phyloP scores from a whole-genome alignment of 2,888 invertebrate genomes.

The Volucella zonaria region DNA sequence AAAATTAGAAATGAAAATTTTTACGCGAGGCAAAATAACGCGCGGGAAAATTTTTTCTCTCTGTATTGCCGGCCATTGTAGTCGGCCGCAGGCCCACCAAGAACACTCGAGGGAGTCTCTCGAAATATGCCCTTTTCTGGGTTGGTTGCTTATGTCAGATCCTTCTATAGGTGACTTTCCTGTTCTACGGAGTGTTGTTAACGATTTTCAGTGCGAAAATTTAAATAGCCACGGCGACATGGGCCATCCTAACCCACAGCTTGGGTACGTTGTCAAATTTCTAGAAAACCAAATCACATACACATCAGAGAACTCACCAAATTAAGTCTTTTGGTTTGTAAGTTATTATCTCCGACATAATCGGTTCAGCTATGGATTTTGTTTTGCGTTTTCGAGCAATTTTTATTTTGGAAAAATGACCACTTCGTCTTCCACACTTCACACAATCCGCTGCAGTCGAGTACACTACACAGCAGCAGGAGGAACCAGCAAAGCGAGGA shows the following conservation, averaged over 20 bases:
- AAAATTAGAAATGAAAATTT: constrained; percentile 4
- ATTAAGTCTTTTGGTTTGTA: constrained; percentile 81
- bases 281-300: not conserved
- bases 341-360: constrained; percentile 77
- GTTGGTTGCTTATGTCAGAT: too few species aligned
- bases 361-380: constrained; percentile 58
- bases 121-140: too few species aligned
- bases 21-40: constrained; percentile 46
- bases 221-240: constrained; percentile 65
- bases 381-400: constrained; percentile 71
- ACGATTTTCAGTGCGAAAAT: constrained; percentile 9
- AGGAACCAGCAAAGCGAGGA: constrained; percentile 5
- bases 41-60: constrained; percentile 61
- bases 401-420: constrained; percentile 50
- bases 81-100: not conserved
- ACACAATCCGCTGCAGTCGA: constrained; percentile 31
- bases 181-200: not conserved
- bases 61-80: constrained; percentile 65
- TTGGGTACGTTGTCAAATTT: constrained; percentile 66
- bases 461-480: constrained; percentile 34
- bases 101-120: not conserved
- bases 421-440: constrained; percentile 6
- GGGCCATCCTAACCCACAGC: constrained; percentile 36
- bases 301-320: constrained; percentile 77
- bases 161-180: too few species aligned